Conservation (phyloP, 2,888 invertebrate genomes). For the Ethmia dodecea region DNA sequence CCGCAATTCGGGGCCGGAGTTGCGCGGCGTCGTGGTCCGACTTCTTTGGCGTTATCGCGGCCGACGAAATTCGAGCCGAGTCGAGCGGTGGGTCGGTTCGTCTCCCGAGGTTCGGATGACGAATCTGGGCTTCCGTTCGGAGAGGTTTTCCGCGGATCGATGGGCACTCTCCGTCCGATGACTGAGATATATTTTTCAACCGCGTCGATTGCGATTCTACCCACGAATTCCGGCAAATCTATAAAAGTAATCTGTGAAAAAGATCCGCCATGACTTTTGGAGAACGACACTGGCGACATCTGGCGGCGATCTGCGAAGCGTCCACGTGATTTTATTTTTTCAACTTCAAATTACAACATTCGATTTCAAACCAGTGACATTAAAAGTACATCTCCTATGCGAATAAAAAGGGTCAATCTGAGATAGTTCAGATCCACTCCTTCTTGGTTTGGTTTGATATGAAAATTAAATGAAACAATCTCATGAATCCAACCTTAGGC, state of each 20-base stretch:
- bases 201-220: slow-evolving; percentile 66
- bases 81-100: slow-evolving; percentile 36
- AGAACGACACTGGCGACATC: slow-evolving; percentile 67
- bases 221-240: slow-evolving; percentile 66
- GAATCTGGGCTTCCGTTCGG: slow-evolving; percentile 33
- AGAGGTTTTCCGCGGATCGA: slow-evolving; percentile 45
- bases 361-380: slow-evolving; percentile 50
- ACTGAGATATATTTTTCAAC: slow-evolving; percentile 55
- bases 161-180: slow-evolving; percentile 44
- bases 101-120: slow-evolving; percentile 42
- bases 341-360: slow-evolving; percentile 48
- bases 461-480: too few species aligned
- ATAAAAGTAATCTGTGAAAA: slow-evolving; percentile 63
- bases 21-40: slow-evolving; percentile 54
- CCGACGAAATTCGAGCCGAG: slow-evolving; percentile 66
- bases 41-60: slow-evolving; percentile 48
- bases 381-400: too few species aligned
- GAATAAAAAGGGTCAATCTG: too few species aligned
- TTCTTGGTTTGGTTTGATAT: too few species aligned
- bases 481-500: too few species aligned
- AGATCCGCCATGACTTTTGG: slow-evolving; percentile 72
- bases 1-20: slow-evolving; percentile 44
- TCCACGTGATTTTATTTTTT: slow-evolving; percentile 69
- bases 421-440: too few species aligned
- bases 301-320: slow-evolving; percentile 43